Evolutionary conservation across 2,113 vertebrate species (phyloP).

Genomic region (Urocolius indicus): DNA sequence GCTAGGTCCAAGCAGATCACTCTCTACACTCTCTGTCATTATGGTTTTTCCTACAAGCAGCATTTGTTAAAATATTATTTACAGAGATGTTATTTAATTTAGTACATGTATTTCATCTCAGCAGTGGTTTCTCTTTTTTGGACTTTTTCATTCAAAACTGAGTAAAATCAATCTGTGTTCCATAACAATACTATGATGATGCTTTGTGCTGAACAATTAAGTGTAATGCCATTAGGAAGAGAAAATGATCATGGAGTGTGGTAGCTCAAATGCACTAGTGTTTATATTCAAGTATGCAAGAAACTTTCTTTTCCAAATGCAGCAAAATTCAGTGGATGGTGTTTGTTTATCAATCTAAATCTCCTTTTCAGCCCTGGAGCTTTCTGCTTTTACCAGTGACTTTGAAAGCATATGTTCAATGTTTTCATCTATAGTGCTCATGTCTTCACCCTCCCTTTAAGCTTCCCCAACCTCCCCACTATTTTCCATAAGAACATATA

Average conservation of each 20-base stretch:
- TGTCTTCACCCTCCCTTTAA: neutral
- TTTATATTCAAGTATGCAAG: neutral
- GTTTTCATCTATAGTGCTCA: neutral
- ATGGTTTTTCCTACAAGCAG: neutral
- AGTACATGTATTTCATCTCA: neutral
- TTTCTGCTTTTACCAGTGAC: neutral
- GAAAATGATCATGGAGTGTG: neutral
- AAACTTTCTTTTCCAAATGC: neutral
- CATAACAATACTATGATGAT: neutral
- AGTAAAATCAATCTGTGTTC: neutral
- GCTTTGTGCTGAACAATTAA: neutral
- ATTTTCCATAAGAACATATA: neutral
- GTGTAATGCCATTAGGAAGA: neutral
- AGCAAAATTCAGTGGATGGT: neutral
- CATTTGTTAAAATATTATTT: conserved; percentile 50
- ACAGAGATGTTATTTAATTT: conserved; percentile 22
- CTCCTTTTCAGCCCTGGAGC: neutral
- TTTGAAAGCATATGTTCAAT: neutral
- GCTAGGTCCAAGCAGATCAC: neutral
- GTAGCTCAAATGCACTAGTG: neutral
- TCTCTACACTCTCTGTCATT: conserved; percentile 36
- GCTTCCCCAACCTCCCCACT: neutral
- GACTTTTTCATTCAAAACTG: neutral
- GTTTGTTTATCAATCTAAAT: neutral
- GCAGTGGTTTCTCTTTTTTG: neutral